Evolutionary conservation across 2,797 vertebrate genomes (phyloP), one percentile per base, ranked within the genome.

Genomic region (Corythornis leucogaster): DNA sequence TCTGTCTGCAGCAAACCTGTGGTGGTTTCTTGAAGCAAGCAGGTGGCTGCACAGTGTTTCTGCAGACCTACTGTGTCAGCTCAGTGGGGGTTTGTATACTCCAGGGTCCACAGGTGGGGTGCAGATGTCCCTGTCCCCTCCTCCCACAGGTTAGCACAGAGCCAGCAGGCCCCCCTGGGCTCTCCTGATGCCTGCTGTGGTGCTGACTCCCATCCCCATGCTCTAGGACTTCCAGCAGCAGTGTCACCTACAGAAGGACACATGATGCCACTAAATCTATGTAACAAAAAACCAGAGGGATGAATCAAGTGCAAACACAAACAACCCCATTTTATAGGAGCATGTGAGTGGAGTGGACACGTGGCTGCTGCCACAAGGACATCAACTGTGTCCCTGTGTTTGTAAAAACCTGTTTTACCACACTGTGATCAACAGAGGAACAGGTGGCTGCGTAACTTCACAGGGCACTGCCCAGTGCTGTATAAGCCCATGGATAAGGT

Each of bases 11-110:
- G 33, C 54, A 76, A 93, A 85, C 8, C 55, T 1, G 7, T 6
- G 33, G 42, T 1, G 6, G 64, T 33, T 68, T 77, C 80, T 74
- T 25, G 50, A 50, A 46, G 66, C 40, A 59, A 61, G 54, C 11
- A 6, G 31, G 18, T 1, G 1, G 21, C n/a, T 2, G 1, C 53
- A 17, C 0, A 0, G 26, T 25, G 43, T 7, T 61, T 4, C 2
- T n/a, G 63, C 15, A 45, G 40, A 40, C 55, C 21, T 0, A 0
- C 25, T 2, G 4, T 40, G 64, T 25, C 50, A 76, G 61, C 50
- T 68, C 82, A 19, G 42, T 11, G 8, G 55, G 59, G 50, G 8
- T 74, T 58, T 40, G 30, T 18, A 17, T 0, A 0, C 35, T 13
- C 9, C 54, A n/a, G 26, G 10, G 2, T 31, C 18, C 77, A 20